Evolutionary conservation across 2,888 invertebrate genomes (phyloP), one percentile per base, ranked within the genome.

Genomic region (Arctia plantaginis): DNA sequence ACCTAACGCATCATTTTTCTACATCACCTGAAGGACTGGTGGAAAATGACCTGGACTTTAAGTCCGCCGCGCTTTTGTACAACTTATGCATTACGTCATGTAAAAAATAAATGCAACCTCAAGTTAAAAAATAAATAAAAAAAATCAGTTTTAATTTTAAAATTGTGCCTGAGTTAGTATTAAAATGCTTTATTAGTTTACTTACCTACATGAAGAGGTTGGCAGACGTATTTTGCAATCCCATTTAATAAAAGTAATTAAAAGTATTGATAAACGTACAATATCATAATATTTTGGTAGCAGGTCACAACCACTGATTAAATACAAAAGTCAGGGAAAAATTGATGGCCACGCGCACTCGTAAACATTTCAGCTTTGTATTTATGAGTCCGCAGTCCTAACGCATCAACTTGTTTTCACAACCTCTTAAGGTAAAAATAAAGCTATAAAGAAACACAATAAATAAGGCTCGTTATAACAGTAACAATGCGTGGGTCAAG

Each of bases 381-480:
- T 71, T 66, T 66, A 72, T 55, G 66, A 66, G 27, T 23, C 66
- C 71, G 55, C 71, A 72, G 27, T 72, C 39, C 51, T 66, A 47
- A 35, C 71, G 39, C 55, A 66, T 66, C 66, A 47, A 41, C 66
- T 72, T 66, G 39, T 72, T 71, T 71, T 64, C 71, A 71, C 66
- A 59, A 39, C 39, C 59, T 72, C 67, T 72, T 62, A 44, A 44
- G 44, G 72, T 74, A 74, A 69, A 78, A 80, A 80, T 79, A 75
- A 76, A 72, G 69, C 75, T 74, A 80, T 84, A 83, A 82, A 82
- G 74, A 84, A 84, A 75, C 79, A 82, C 88, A 85, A 93, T 92
- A 93, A 93, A 93, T 93, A 90, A 91, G 88, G 77, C 89, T 93
- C 90, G 91, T 93, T 93, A 93, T 89, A 88, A 90, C 87, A 87